Conservation (phyloP, 1,140 invertebrate species). For the Charaxes varanes region DNA sequence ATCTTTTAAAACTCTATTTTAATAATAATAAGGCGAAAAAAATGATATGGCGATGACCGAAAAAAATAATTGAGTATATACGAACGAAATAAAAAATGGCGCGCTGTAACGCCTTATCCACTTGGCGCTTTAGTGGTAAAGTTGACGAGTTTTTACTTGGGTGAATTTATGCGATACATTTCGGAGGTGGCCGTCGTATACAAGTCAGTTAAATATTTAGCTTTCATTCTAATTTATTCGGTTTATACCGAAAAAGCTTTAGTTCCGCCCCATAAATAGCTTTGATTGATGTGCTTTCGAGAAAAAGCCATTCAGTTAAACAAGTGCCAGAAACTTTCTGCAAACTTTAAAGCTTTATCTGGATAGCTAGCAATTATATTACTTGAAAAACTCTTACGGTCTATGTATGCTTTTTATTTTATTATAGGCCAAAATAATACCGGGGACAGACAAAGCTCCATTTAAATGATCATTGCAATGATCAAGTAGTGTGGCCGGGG, state of each 20-base stretch:
- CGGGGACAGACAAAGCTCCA: no score
- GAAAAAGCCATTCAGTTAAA: slow-evolving; percentile 13
- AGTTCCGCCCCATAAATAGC: slow-evolving; percentile 57
- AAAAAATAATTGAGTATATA: no score
- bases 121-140: slow-evolving; percentile 25
- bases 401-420: no score
- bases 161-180: slow-evolving; percentile 69
- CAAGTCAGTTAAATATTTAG: slow-evolving; percentile 67
- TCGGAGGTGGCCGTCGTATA: slow-evolving; percentile 61
- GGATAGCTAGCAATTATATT: no score
- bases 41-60: no score
- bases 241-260: slow-evolving; percentile 60
- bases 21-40: no score
- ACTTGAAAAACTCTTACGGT: no score
- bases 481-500: no score
- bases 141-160: slow-evolving; percentile 69
- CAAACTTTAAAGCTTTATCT: slow-evolving; percentile 2
- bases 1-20: no score
- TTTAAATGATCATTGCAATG: no score
- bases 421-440: no score
- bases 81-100: no score
- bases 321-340: slow-evolving; percentile 12
- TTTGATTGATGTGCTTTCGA: slow-evolving; percentile 47
- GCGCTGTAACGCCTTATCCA: slow-evolving; percentile 34
- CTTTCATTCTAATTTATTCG: slow-evolving; percentile 65